A percentile compares a stretch with the other conserved stretches of the same genome.
Evolutionary conservation across 2,797 vertebrate species (phyloP).

Genomic region (Gymnothorax javanicus): DNA sequence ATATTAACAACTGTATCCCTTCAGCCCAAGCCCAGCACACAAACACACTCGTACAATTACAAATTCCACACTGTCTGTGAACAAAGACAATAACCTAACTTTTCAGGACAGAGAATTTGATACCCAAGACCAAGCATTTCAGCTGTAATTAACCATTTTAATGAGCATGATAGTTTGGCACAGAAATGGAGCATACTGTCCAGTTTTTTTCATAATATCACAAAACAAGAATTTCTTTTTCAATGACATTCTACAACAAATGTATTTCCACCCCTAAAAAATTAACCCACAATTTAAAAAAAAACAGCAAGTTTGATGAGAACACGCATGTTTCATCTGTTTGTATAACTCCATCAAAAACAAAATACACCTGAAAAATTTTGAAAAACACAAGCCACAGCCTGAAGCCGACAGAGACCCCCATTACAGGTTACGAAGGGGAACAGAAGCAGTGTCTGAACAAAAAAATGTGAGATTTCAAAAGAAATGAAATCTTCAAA

Average conservation of each 20-base stretch:
- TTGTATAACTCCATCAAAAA: not conserved
- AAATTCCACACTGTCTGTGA: not conserved
- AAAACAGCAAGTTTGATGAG: not conserved
- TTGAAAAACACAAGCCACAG: not conserved
- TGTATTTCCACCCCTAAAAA: not conserved
- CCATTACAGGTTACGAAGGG: not conserved
- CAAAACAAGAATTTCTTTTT: not conserved
- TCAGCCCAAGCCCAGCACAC: not conserved
- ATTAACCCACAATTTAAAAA: not conserved
- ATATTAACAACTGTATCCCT: not conserved
- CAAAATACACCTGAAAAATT: not conserved
- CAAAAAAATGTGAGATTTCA: not conserved
- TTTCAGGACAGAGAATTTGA: not conserved
- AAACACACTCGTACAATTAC: not conserved
- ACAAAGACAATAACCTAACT: not conserved
- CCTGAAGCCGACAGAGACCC: not conserved
- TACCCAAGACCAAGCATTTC: not conserved
- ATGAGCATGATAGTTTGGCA: not conserved
- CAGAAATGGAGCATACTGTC: not conserved
- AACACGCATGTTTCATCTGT: not conserved
- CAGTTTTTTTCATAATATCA: not conserved
- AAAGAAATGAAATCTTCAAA: not conserved
- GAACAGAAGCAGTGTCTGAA: not conserved
- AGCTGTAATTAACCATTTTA: not conserved
- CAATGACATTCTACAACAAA: slow-evolving; percentile 8